Evolutionary conservation across 2,113 vertebrate species (phyloP), one percentile per base, ranked within the genome.

Genomic region (Archilochus colubris): DNA sequence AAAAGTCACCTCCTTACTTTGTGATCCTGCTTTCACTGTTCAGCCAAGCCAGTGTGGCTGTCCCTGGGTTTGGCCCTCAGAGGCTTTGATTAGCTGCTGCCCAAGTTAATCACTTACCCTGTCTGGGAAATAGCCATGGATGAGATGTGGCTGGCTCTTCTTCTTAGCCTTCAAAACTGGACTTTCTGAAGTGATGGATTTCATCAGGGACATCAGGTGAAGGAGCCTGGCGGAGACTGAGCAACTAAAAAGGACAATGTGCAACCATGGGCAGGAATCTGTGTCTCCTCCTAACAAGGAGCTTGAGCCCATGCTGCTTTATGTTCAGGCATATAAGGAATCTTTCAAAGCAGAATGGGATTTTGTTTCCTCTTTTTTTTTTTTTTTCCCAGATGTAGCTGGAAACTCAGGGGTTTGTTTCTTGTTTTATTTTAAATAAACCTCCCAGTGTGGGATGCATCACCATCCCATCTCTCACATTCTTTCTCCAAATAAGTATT

Each of bases 401-500:
- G 7, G 93, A 95, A 89, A 67, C 70, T 67, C 53, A 16, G 21
- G 7, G 0, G 31, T 85, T 31, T 70, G 3, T 22, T 18, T 15
- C 12, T 48, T 16, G 7, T 3, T 51, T n/a, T 14, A 1, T 48
- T 2, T 53, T 15, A 6, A 61, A 72, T 74, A 83, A 83, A 36
- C 46, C 51, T 77, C 76, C 64, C 54, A 46, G 59, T 0, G 0
- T 62, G 55, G 55, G 22, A 54, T 36, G 76, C 77, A 55, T 83
- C 92, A 70, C 90, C 80, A 54, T 66, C 58, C 67, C 70, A 51
- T 68, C 68, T 89, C 75, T 83, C 76, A 18, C 89, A 75, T 92
- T 93, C 72, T 84, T 77, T 51, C 68, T 55, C 51, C 28, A 27
- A 64, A 85, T 53, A 93, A 64, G 27, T 82, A 88, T 82, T 68